Percentiles rank a stretch among this genome's conserved stretches.
Evolutionary conservation across 2,113 vertebrate species (phyloP).

Genomic region (Gallinago media): DNA sequence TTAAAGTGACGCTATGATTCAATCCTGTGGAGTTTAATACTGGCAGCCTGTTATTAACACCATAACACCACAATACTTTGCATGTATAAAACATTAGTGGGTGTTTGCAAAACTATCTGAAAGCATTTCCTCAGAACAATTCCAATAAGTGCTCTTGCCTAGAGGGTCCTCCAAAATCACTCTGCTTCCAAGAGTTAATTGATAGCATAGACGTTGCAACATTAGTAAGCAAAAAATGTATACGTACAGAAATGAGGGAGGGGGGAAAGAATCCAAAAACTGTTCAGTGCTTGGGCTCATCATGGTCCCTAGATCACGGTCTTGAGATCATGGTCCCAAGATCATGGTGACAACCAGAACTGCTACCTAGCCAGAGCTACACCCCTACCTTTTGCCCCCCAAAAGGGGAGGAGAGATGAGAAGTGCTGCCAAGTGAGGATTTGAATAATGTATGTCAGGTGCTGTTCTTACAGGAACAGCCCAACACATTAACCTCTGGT

Average conservation of each 20-base stretch:
- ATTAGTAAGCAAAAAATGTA: background rate
- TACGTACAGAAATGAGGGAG: background rate
- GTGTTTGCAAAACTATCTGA: constrained; percentile 10
- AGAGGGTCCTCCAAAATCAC: background rate
- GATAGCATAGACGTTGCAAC: accelerated
- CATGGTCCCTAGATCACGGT: no score
- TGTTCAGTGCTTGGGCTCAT: background rate
- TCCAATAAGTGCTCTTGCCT: background rate
- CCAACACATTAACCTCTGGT: background rate
- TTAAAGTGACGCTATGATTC: constrained; percentile 60
- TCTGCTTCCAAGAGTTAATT: background rate
- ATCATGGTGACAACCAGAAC: background rate
- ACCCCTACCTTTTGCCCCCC: background rate
- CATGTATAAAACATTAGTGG: constrained; percentile 17
- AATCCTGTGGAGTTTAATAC: background rate
- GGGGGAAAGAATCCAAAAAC: background rate
- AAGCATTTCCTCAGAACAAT: constrained; percentile 22
- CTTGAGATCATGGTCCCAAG: accelerated
- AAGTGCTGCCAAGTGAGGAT: accelerated
- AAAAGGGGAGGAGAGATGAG: background rate
- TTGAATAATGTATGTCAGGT: background rate
- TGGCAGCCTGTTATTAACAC: constrained; percentile 50
- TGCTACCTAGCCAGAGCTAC: background rate
- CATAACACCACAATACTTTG: background rate
- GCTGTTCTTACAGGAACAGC: background rate